Base-by-base conservation (phyloP, 2,113 vertebrate species). In the Catharus minimus region DNA sequence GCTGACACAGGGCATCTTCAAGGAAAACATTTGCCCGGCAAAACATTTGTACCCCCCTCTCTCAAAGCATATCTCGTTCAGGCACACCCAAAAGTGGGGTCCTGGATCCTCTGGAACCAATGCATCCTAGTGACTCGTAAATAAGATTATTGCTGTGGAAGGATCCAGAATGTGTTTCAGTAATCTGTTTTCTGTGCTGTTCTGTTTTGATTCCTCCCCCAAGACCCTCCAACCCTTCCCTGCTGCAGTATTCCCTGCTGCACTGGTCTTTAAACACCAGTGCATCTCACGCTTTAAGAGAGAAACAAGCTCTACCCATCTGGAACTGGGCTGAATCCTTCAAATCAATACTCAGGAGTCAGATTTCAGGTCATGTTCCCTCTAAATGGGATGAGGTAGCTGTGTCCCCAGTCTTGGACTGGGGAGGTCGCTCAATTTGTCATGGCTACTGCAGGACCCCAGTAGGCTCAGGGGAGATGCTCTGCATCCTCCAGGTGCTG, bases 1-100 rank as follows among this genome's bases (percentile, higher is more conserved):
- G 53, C 46, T 86, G 80, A 82, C 73, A 79, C 38, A 38, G 86
- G 72, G 77, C 60, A 78, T 65, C 47, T 22, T 77, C 58, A 88
- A 79, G 67, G 87, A 67, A 93, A 94, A 94, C 11, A 47, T 93
- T 90, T 91, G 72, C 88, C 84, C 74, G 81, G 81, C 73, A 88
- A 73, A 90, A 46, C 79, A 80, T 76, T 75, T 88, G 69, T n/a
- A 95, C 18, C 9, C 13, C 13, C 11, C 24, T 27, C 69, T 61
- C 39, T 56, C 82, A 47, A 47, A 58, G 57, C 67, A 13, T 36
- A 7, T 38, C 32, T 90, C 69, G 93, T 86, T 60, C 88, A 69
- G 83, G 73, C 66, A 87, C 27, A 28, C 56, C 62, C 28, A 43
- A 90, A 53, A 24, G 0, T 44, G 56, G 60, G 36, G 64, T 79